These are phyloP conservation scores for Semnornis frantzii DNA, from an alignment of 2,113 vertebrate species.

Conservation along the genomic window DNA sequence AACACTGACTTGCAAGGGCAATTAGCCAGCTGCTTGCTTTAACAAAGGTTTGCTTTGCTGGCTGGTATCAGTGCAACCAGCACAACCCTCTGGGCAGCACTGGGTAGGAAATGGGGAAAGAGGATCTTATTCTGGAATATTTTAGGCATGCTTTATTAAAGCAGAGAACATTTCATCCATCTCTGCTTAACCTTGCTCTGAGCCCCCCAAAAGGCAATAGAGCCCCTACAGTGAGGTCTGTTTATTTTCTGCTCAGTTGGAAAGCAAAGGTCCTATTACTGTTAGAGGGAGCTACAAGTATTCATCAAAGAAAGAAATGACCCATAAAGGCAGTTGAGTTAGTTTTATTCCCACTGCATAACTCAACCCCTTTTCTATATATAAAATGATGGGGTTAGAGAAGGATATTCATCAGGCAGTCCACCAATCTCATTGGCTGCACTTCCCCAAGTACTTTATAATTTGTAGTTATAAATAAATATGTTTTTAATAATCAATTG, in stretches of 20 bases:
- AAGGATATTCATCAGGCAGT: slow-evolving; percentile 47
- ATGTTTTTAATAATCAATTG: slow-evolving; percentile 69
- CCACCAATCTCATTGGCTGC: slow-evolving; percentile 8
- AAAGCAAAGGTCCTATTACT: slow-evolving; percentile 57
- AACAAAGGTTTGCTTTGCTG: not conserved
- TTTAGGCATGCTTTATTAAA: slow-evolving; percentile 7
- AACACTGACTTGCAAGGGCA: no score
- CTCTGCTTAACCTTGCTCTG: slow-evolving; percentile 8
- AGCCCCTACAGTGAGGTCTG: slow-evolving; percentile 9
- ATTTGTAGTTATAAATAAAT: slow-evolving; percentile 67
- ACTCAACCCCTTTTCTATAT: slow-evolving; percentile 60
- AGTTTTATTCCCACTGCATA: slow-evolving; percentile 59
- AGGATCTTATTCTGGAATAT: not conserved
- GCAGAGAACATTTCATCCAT: not conserved
- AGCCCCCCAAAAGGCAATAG: slow-evolving; percentile 35
- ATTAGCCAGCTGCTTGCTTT: no score
- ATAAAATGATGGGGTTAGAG: slow-evolving; percentile 52
- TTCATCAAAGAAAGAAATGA: slow-evolving; percentile 73
- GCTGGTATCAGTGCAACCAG: not conserved
- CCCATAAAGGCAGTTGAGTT: slow-evolving; percentile 66
- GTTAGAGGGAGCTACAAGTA: slow-evolving; percentile 52
- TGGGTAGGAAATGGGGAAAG: not conserved
- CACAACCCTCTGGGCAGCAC: not conserved
- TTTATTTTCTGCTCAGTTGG: slow-evolving; percentile 62
- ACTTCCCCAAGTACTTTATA: slow-evolving; percentile 36